phyloP scores from a whole-genome alignment of 2,888 invertebrate genomes.

The Chrysolina oricalcia region DNA sequence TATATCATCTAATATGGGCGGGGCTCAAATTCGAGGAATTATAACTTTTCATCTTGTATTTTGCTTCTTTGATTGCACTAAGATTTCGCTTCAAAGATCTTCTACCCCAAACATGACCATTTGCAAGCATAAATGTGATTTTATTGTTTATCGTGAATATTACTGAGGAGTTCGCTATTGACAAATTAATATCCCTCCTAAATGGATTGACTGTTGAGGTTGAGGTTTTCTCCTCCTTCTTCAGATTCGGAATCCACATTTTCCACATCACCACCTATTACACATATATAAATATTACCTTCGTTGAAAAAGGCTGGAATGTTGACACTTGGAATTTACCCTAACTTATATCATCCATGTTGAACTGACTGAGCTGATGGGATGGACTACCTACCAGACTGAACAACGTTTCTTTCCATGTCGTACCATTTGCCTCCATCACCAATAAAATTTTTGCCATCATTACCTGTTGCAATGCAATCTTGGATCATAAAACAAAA shows the following conservation, averaged over 20 bases:
- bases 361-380: background rate
- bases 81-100: constrained; percentile 7
- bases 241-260: background rate
- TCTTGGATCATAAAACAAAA: background rate
- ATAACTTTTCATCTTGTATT: constrained; percentile 15
- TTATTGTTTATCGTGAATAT: background rate
- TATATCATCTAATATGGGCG: background rate
- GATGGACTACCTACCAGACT: background rate
- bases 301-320: no score
- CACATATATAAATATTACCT: background rate
- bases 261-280: background rate
- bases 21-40: background rate
- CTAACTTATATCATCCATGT: background rate
- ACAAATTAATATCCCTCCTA: constrained; percentile 6
- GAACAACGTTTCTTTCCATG: background rate
- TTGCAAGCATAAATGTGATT: background rate
- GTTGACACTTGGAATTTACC: no score
- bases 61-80: background rate
- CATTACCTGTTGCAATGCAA: background rate
- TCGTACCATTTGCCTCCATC: background rate
- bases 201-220: background rate
- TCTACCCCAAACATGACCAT: constrained; percentile 5
- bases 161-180: constrained; percentile 10
- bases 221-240: background rate
- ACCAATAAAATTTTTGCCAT: background rate